Evolutionary conservation across 2,888 invertebrate species (phyloP).

Genomic region (Ectemnius cavifrons): DNA sequence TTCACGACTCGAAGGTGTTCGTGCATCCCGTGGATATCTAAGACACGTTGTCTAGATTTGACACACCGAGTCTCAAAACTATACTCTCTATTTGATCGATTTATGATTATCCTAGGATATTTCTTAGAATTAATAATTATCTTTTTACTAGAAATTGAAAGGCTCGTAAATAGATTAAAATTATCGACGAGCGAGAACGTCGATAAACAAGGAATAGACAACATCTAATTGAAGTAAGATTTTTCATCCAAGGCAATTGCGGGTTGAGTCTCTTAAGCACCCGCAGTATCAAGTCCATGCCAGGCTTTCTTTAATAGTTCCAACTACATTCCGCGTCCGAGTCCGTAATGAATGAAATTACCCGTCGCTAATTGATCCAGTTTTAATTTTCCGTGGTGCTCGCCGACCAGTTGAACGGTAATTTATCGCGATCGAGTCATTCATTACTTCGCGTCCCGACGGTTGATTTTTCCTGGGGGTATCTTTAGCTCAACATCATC

Average conservation of each 20-base stretch:
- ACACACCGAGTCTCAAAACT: too few species aligned
- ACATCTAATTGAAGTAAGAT: conserved; percentile 27
- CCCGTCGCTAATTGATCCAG: conserved; percentile 40
- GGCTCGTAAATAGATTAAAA: too few species aligned
- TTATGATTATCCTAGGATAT: too few species aligned
- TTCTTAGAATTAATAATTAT: too few species aligned
- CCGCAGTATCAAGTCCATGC: background rate
- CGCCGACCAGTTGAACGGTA: background rate
- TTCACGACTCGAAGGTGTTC: too few species aligned
- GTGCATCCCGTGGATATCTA: too few species aligned
- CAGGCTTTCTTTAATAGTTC: conserved; percentile 38
- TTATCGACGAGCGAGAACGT: background rate
- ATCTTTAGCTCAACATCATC: background rate
- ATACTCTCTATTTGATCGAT: too few species aligned
- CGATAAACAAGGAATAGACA: conserved; percentile 36
- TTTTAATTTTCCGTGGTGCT: conserved; percentile 32
- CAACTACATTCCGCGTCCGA: conserved; percentile 40
- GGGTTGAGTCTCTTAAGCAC: too few species aligned
- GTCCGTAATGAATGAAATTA: conserved; percentile 46
- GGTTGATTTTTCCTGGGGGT: conserved; percentile 8
- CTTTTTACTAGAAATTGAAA: too few species aligned
- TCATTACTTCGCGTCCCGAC: conserved; percentile 9
- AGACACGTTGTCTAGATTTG: too few species aligned
- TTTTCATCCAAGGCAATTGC: conserved; percentile 23
- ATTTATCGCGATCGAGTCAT: conserved; percentile 16